Base-by-base conservation (phyloP, 2,113 vertebrate genomes). In the Nansenia antarctica region DNA sequence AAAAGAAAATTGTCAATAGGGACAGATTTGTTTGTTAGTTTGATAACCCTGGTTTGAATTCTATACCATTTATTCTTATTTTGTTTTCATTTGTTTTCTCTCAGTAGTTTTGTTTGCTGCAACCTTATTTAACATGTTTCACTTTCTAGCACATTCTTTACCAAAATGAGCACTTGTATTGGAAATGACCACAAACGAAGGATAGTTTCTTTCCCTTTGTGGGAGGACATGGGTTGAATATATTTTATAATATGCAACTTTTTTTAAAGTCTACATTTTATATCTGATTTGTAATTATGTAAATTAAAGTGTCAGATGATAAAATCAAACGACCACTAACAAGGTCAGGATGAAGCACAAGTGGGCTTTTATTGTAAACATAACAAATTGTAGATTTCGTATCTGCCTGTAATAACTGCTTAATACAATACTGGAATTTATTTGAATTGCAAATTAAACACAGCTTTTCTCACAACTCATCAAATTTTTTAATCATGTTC, bases 191-290 rank as follows among this genome's bases (percentile, higher is more conserved):
- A 37, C 35, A 65, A 60, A 49, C 71, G 54, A 86, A 85, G 74
- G 73, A 79, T 69, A 64, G 5, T 78, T 78, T 86, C 62, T 74
- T 54, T n/a, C 78, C 42, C 60, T 75, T 70, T 66, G 72, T 72
- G 68, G 70, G 64, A 63, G 61, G 80, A 70, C 60, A 64, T 61
- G 72, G 69, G 69, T 79, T 86, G 78, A 86, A 72, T 88, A 76
- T 86, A 86, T 90, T 91, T 90, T 88, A 86, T 79, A 86, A 86
- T 79, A 86, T 84, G 80, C 87, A 85, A 85, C 78, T 85, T 86
- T 87, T 89, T 70, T 85, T 81, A 85, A 82, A 82, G 73, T 83
- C 76, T 80, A 83, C 77, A 77, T 89, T 90, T 90, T 91, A 69
- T 91, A 91, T 74, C 76, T 77, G 72, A 81, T 79, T 74, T 89